Conservation (phyloP, 2,797 vertebrate species). For the Hippoglossus hippoglossus region DNA sequence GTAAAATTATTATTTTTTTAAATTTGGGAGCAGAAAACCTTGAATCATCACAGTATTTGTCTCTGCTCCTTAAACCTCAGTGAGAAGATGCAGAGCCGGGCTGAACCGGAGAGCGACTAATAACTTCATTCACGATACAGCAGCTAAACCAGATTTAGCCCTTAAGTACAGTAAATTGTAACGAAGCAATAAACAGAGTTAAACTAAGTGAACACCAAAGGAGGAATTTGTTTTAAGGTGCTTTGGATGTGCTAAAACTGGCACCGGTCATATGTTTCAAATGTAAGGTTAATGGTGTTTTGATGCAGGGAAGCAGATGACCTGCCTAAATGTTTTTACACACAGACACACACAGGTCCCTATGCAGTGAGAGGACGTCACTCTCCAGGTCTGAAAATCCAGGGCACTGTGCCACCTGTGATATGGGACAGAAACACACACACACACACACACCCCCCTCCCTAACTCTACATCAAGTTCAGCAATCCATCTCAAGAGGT, state of each 20-base stretch:
- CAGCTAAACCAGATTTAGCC: constrained; percentile 25
- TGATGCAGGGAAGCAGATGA: constrained; percentile 37
- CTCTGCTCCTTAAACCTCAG: constrained; percentile 4
- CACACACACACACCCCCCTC: not conserved
- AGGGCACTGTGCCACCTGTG: constrained; percentile 72
- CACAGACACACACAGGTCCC: constrained; percentile 17
- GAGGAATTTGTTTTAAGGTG: constrained; percentile 8
- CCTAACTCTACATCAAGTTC: constrained; percentile 52
- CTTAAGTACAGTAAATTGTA: not conserved
- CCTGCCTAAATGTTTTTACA: constrained; percentile 20
- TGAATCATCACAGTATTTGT: constrained; percentile 22
- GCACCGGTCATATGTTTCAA: constrained; percentile 44
- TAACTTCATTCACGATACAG: constrained; percentile 25
- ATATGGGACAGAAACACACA: constrained; percentile 54
- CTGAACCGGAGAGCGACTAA: constrained; percentile 23
- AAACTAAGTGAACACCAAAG: constrained; percentile 36
- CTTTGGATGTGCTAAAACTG: constrained; percentile 22
- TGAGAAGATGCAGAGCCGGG: constrained; percentile 15
- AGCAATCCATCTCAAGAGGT: constrained; percentile 72
- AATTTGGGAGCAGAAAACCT: not conserved
- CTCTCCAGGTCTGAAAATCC: constrained; percentile 60
- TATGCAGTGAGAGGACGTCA: constrained; percentile 44
- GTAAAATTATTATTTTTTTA: too few species aligned
- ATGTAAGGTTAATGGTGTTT: constrained; percentile 18
- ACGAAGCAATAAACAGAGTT: constrained; percentile 9